Evolutionary conservation across 2,888 invertebrate species (phyloP), one percentile per base, ranked within the genome.

Genomic region (Cotesia congregata): DNA sequence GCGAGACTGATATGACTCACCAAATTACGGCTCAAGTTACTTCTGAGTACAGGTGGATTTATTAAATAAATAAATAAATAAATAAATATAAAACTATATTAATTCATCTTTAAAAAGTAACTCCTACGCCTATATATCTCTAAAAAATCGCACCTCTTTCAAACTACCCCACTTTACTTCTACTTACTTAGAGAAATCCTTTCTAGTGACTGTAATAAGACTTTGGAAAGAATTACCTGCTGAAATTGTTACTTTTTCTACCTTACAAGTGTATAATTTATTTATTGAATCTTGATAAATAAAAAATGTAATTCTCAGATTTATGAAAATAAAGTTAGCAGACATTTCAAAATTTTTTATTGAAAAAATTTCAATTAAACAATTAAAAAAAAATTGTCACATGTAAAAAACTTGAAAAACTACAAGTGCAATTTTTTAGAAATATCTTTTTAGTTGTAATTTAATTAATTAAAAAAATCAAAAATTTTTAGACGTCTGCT

Each of bases 1-100:
- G 50, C 50, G 50, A 50, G 50, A 50, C 50, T 50, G 50, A 50
- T 50, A 50, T 50, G 50, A 50, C 50, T 50, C 50, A 50, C 50
- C 50, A 50, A 50, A 50, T 50, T 50, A 12, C 50, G 50, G 50
- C 50, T 50, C 7, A 12, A 50, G 50, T 50, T 50, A 50, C 50
- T 50, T 50, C 7, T 50, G 4, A 12, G 50, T 12, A 50, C 50
- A 50, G 50, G 50, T 50, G 50, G 9, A 12, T 50, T 7, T 50
- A 50, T 12, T 50, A 50, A 50, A 50, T 50, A 50, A 50, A 50
- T 12, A 7, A 50, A 50, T 12, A 7, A 50, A 41, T 41, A 41
- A 30, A 20, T 67, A 12, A 6, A 67, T 38, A 30, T 7, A 20
- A 20, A 15, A 38, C 9, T 67, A 30, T 6, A 30, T 6, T 64